These are phyloP conservation scores for Chrysopa pallens DNA, from an alignment of 1,140 invertebrate species.

Conservation along the genomic window DNA sequence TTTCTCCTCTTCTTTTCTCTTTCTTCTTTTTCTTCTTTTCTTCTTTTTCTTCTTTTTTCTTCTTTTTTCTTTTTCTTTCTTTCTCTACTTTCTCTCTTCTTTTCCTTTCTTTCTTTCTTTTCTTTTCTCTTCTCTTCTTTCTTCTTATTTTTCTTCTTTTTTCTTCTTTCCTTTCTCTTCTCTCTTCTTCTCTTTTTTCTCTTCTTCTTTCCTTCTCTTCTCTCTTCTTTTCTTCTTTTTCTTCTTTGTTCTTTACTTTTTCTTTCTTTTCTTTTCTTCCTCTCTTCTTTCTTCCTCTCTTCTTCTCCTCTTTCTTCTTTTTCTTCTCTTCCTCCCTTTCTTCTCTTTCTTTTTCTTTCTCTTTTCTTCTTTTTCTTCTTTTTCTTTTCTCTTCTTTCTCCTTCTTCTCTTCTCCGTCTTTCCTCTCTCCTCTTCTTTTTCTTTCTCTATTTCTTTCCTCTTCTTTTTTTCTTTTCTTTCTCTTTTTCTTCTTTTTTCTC, in stretches of 20 bases:
- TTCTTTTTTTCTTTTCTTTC: neutral
- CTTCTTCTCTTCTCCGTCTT: neutral
- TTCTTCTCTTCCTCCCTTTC: neutral
- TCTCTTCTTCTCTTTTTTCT: neutral
- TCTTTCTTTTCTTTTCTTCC: slow-evolving; percentile 3
- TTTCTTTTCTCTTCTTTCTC: neutral
- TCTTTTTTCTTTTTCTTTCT: too few relatives aligned
- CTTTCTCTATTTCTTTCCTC: neutral
- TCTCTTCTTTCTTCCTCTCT: slow-evolving; percentile 3
- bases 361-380: neutral
- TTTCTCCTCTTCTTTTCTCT: neutral
- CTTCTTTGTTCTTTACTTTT: neutral
- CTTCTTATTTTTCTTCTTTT: neutral
- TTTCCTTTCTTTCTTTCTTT: neutral
- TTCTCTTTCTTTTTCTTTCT: neutral
- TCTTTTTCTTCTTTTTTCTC: neutral
- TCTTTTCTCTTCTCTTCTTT: neutral
- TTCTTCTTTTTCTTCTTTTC: neutral
- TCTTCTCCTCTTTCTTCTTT: slow-evolving; percentile 1
- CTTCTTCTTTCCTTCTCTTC: neutral
- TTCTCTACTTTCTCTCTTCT: neutral
- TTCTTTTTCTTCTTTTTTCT: too few relatives aligned
- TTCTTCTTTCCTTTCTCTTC: neutral
- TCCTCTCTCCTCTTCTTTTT: neutral
- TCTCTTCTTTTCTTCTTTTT: neutral